Conservation (phyloP, 2,113 vertebrate genomes). For the Poeciliopsis turrubarensis region DNA sequence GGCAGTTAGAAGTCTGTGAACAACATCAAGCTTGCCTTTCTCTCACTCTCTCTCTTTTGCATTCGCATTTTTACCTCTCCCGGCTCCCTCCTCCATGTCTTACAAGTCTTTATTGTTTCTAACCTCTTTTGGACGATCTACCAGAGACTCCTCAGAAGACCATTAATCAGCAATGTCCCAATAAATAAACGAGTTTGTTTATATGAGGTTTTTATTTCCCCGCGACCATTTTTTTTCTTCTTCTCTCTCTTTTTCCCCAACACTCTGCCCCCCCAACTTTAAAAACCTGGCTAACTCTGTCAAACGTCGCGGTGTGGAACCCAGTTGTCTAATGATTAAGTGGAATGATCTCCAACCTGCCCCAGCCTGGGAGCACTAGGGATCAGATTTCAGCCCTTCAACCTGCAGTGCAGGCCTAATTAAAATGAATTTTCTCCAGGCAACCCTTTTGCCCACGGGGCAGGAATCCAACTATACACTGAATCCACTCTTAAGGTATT, state of each 20-base stretch:
- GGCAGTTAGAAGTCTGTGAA: constrained; percentile 41
- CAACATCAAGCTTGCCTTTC: constrained; percentile 36
- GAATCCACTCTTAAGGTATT: constrained; percentile 78
- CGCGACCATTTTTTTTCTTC: constrained; percentile 24
- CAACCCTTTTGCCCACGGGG: constrained; percentile 78
- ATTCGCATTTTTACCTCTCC: constrained; percentile 6
- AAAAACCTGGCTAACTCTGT: constrained; percentile 69
- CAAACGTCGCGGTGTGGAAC: constrained; percentile 76
- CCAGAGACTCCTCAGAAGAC: constrained; percentile 38
- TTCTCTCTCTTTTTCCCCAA: background rate
- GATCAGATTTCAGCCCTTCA: constrained; percentile 80
- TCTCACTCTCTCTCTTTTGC: background rate
- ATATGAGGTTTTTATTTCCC: constrained; percentile 68
- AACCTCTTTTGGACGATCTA: constrained; percentile 38
- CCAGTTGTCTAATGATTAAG: constrained; percentile 83
- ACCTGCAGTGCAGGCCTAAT: constrained; percentile 79
- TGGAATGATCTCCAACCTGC: constrained; percentile 81
- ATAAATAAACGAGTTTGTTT: constrained; percentile 70
- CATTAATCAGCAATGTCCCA: constrained; percentile 63
- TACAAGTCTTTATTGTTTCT: constrained; percentile 40
- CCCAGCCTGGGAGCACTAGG: constrained; percentile 73
- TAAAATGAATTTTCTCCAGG: constrained; percentile 83
- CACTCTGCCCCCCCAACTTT: constrained; percentile 39
- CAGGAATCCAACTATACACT: constrained; percentile 72
- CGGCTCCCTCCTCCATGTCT: background rate